A percentile compares a stretch with the other conserved stretches of the same genome.
phyloP scores from a whole-genome alignment of 2,113 vertebrate genomes.

The Beaufortia kweichowensis region DNA sequence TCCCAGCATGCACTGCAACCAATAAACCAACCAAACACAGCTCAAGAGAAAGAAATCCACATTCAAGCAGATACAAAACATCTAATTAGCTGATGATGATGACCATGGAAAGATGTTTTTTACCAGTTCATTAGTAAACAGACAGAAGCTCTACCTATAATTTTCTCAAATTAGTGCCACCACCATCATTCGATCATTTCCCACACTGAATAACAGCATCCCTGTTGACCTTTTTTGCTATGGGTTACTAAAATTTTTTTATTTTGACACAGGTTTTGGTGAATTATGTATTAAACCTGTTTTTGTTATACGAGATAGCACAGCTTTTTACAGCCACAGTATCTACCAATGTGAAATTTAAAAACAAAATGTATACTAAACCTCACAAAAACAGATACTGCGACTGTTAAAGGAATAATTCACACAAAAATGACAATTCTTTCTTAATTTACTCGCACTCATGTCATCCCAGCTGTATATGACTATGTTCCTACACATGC shows the following conservation, averaged over 20 bases:
- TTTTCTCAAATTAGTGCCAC: background rate
- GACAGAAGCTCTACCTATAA: background rate
- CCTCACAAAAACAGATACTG: slow-evolving; percentile 25
- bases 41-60: background rate
- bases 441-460: no score
- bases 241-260: background rate
- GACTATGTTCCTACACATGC: no score
- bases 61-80: slow-evolving; percentile 20
- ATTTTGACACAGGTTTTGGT: no score
- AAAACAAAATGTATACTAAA: background rate
- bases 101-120: background rate
- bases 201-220: background rate
- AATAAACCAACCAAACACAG: slow-evolving; percentile 15
- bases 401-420: slow-evolving; percentile 1
- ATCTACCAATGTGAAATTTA: background rate
- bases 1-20: slow-evolving; percentile 8
- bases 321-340: slow-evolving; percentile 16
- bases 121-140: background rate
- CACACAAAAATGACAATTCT: no score
- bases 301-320: background rate
- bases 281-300: background rate
- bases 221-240: slow-evolving; percentile 49
- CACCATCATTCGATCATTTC: background rate
- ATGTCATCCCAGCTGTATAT: no score
- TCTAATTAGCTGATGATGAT: slow-evolving; percentile 7